A percentile compares a stretch with the other conserved stretches of the same genome.
Conservation (phyloP, 2,888 invertebrate species). For the Scaeva pyrastri region DNA sequence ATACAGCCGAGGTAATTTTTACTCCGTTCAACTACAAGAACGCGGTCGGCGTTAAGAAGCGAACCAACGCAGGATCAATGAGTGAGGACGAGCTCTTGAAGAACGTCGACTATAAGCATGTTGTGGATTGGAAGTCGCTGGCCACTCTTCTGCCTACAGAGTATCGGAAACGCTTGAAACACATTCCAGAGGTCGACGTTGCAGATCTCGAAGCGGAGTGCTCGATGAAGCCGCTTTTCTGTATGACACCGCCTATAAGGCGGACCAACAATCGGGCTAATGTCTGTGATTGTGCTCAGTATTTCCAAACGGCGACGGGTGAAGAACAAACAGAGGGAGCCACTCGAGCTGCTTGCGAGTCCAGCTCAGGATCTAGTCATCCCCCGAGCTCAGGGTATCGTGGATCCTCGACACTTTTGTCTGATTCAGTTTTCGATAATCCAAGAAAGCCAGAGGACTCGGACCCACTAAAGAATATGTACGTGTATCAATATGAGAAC, state of each 20-base stretch:
- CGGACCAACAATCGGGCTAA: constrained; percentile 86
- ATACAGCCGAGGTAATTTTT: constrained; percentile 87
- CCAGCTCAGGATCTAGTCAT: constrained; percentile 86
- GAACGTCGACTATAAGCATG: constrained; percentile 92
- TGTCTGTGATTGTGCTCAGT: constrained; percentile 83
- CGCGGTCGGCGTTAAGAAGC: constrained; percentile 85
- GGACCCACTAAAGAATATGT: constrained; percentile 86
- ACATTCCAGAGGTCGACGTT: constrained; percentile 89
- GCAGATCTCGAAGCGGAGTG: constrained; percentile 84
- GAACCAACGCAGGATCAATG: constrained; percentile 82
- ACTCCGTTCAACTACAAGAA: constrained; percentile 85
- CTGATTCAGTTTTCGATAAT: constrained; percentile 86
- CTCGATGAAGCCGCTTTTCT: constrained; percentile 86
- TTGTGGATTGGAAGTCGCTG: constrained; percentile 97
- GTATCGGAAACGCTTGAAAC: constrained; percentile 90
- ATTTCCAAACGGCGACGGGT: constrained; percentile 78
- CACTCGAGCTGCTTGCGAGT: constrained; percentile 75
- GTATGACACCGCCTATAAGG: constrained; percentile 86
- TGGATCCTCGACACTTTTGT: constrained; percentile 92
- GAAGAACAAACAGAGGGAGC: constrained; percentile 71
- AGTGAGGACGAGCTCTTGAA: constrained; percentile 92
- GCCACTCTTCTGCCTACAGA: constrained; percentile 94
- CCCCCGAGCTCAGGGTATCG: constrained; percentile 94
- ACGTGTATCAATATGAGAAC: constrained; percentile 92
- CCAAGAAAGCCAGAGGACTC: constrained; percentile 69